phyloP scores from a whole-genome alignment of 2,888 invertebrate genomes.

The Dascillus cervinus region DNA sequence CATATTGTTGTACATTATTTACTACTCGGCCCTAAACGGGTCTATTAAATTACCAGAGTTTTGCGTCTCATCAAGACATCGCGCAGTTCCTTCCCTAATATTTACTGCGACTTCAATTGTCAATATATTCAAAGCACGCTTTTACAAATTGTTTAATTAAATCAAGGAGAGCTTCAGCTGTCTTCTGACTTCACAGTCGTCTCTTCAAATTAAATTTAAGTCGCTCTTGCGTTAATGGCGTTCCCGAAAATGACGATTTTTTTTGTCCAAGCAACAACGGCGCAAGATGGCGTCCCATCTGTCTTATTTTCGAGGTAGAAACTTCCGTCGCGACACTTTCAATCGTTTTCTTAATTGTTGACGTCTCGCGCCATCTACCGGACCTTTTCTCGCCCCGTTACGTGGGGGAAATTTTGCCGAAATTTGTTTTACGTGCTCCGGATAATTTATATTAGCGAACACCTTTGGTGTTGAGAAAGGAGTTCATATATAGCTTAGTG shows the following conservation, averaged over 20 bases:
- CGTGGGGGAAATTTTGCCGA: slow-evolving; percentile 17
- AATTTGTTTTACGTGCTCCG: slow-evolving; percentile 37
- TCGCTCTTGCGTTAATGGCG: no score
- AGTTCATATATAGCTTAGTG: slow-evolving; percentile 35
- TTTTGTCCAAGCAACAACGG: no score
- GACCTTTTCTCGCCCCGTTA: slow-evolving; percentile 8
- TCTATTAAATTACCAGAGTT: no score
- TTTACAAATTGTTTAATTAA: slow-evolving; percentile 43
- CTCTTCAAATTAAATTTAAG: slow-evolving; percentile 33
- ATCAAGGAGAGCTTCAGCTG: slow-evolving; percentile 28
- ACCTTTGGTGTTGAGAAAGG: slow-evolving; percentile 38
- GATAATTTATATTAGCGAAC: slow-evolving; percentile 42
- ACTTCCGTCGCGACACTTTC: slow-evolving; percentile 35
- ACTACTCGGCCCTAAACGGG: no score
- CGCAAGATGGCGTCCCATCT: slow-evolving; percentile 41
- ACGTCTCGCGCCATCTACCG: slow-evolving; percentile 6
- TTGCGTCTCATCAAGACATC: no score
- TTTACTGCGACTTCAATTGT: slow-evolving; percentile 31
- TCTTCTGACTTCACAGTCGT: slow-evolving; percentile 25
- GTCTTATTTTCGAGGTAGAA: slow-evolving; percentile 41
- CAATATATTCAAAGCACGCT: slow-evolving; percentile 41
- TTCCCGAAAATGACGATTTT: no score
- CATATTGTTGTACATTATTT: no score
- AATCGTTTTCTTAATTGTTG: slow-evolving; percentile 21
- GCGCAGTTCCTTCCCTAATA: slow-evolving; percentile 22